Evolutionary conservation across 1,140 invertebrate genomes (phyloP), one percentile per base, ranked within the genome.

Genomic region (Apis mellifera): DNA sequence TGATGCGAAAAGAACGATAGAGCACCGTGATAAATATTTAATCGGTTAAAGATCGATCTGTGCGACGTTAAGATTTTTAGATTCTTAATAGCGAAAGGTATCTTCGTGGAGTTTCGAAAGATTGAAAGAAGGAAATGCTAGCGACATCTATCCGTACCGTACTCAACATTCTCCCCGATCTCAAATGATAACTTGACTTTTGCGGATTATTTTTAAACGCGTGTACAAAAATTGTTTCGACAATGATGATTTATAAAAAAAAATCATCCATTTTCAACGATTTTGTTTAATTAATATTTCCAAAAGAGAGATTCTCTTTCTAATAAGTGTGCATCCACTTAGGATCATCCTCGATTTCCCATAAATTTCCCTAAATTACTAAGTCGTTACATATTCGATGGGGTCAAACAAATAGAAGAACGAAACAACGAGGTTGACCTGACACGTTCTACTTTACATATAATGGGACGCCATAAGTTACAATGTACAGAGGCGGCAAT

Each of bases 401-500:
- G 62, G 60, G 52, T 81, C 60, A 75, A 75, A 76, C 73, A 77
- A 77, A 82, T 77, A 77, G 64, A 23, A 32, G 60, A 55, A 66
- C 50, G 59, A 54, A 55, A 65, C 70, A 26, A 62, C 83, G 82
- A 70, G 78, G 72, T 66, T 64, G 72, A 79, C 78, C 80, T 84
- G 73, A 74, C 82, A 77, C 81, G 32, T 73, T 66, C 78, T 84
- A 69, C 77, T 89, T 89, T 82, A 89, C 87, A 88, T 86, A 89
- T 88, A 88, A 89, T 88, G 87, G 75, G 66, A 68, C 32, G 69
- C 78, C 84, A 86, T 89, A 88, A 88, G 76, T 88, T 88, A 89
- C 77, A 69, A 66, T 76, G 74, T 65, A 88, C 84, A 86, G 82
- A 68, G 73, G 65, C 73, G 65, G 82, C 84, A 83, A 88, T 89